Evolutionary conservation across 2,113 vertebrate genomes (phyloP), one percentile per base, ranked within the genome.

Genomic region (Setophaga petechia): DNA sequence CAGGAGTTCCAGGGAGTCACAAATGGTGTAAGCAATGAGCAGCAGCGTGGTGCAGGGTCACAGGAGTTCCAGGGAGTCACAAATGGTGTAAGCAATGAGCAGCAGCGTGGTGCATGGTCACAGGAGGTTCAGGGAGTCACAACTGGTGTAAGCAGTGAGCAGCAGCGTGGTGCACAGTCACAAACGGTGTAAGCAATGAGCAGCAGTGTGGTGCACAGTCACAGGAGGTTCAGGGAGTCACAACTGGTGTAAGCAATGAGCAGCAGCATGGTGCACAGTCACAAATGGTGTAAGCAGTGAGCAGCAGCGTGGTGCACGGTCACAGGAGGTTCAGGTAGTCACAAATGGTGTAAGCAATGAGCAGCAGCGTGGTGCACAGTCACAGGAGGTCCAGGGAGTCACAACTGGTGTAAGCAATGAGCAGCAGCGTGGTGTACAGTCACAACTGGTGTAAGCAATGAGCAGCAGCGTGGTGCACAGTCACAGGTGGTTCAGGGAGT

Each of bases 31-130:
- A 85, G 57, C 28, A 28, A 21, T 37, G 37, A 37, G 37, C 37
- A 37, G 37, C 37, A 37, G 37, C 37, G 9, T 1, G 13, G 33
- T 33, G 65, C 43, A 3, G 21, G 9, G 54, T 37, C 8, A 1
- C 61, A 17, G 37, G 41, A 39, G 37, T 62, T 31, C 47, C 13
- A 3, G n/a, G 13, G 37, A 23, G 24, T 81, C 59, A 25, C 55
- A 58, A 35, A 67, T 54, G 8, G 10, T 3, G 1, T 37, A 4
- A 85, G 57, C 28, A 28, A 21, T 39, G 37, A 37, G 37, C 37
- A 37, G 37, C 37, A 37, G 37, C 0, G 0, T 2, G 13, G 33
- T 33, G 65, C 43, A 3, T 21, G 9, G 49, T 37, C 8, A 1
- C 61, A 17, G 37, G 41, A 39, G 37, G 69, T 31, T 52, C 13